Evolutionary conservation across 2,797 vertebrate genomes (phyloP).

Genomic region (Urophycis tenuis): DNA sequence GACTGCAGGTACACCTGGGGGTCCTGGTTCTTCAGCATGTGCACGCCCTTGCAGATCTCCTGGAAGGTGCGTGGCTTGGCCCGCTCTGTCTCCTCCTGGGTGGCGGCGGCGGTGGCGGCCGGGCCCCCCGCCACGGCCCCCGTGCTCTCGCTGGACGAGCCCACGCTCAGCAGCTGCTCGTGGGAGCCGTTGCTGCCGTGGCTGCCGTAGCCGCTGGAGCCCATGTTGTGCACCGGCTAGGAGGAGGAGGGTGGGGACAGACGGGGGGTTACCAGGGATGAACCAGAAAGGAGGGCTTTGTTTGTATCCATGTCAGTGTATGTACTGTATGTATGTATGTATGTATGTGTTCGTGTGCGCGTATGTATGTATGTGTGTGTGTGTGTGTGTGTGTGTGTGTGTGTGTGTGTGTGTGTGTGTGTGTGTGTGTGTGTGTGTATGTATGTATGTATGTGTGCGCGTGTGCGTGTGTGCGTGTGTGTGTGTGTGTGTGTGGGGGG

Average conservation of each 20-base stretch:
- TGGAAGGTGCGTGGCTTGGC: slow-evolving; percentile 74
- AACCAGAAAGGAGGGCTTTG: no score
- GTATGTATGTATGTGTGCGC: slow-evolving; percentile 7
- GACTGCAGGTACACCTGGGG: slow-evolving; percentile 57
- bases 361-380: no score
- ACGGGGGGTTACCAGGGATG: background rate
- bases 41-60: slow-evolving; percentile 77
- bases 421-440: background rate
- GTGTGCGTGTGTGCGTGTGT: slow-evolving; percentile 8
- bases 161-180: slow-evolving; percentile 81
- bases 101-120: slow-evolving; percentile 32
- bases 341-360: no score
- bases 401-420: background rate
- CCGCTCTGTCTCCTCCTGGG: slow-evolving; percentile 65
- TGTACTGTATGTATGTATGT: no score
- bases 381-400: no score
- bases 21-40: slow-evolving; percentile 78
- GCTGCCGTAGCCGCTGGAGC: slow-evolving; percentile 92
- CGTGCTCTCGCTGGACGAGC: slow-evolving; percentile 87
- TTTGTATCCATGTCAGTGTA: background rate
- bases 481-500: slow-evolving; percentile 8
- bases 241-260: background rate
- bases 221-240: slow-evolving; percentile 88
- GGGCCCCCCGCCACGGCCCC: slow-evolving; percentile 59
- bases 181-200: slow-evolving; percentile 81